Evolutionary conservation across 1,140 invertebrate species (phyloP).

Genomic region (Brachystomella parvula): DNA sequence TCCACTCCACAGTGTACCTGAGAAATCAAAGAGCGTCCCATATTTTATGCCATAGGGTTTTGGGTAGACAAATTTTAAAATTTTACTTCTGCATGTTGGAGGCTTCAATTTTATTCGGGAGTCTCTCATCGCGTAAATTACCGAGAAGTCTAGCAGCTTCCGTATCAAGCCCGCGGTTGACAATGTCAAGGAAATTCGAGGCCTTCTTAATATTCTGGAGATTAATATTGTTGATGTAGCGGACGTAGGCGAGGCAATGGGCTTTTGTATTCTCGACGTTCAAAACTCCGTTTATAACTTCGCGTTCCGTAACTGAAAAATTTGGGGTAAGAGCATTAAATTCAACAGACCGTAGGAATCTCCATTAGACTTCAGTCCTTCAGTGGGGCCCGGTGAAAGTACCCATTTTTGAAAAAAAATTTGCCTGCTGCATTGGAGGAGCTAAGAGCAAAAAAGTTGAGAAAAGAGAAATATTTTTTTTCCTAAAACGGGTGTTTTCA

Average conservation of each 20-base stretch:
- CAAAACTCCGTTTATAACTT: slow-evolving; percentile 90
- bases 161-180: slow-evolving; percentile 83
- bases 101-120: slow-evolving; percentile 77
- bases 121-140: slow-evolving; percentile 77
- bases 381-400: no score
- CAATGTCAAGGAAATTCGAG: slow-evolving; percentile 87
- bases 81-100: slow-evolving; percentile 75
- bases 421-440: no score
- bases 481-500: no score
- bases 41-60: background rate
- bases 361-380: no score
- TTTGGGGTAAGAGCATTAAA: slow-evolving; percentile 32
- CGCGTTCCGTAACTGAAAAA: slow-evolving; percentile 88
- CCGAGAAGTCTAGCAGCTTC: slow-evolving; percentile 85
- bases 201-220: slow-evolving; percentile 89
- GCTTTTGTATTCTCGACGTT: slow-evolving; percentile 92
- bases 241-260: slow-evolving; percentile 54
- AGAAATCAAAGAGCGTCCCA: slow-evolving; percentile 24
- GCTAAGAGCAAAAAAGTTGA: no score
- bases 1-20: slow-evolving; percentile 94
- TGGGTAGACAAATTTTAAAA: slow-evolving; percentile 5
- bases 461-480: no score
- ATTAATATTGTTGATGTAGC: slow-evolving; percentile 97
- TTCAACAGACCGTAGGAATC: no score
- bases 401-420: no score